Conservation (phyloP, 2,113 vertebrate genomes). For the Deroptyus accipitrinus region DNA sequence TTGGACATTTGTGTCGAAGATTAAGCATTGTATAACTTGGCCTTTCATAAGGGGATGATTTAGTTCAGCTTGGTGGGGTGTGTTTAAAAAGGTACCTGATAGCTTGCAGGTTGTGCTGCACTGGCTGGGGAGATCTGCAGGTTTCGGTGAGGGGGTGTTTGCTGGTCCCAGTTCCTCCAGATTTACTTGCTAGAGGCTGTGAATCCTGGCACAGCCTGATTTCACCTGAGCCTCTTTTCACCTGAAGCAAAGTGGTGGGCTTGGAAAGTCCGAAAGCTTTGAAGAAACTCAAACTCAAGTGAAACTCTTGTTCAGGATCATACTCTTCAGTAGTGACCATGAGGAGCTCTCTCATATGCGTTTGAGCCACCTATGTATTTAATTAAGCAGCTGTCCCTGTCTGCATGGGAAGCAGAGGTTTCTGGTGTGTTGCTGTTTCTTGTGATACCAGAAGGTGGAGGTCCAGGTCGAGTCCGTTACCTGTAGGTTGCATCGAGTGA, state of each 20-base stretch:
- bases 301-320: neutral
- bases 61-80: neutral
- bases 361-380: neutral
- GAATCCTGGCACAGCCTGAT: neutral
- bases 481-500: neutral
- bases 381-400: rapidly evolving
- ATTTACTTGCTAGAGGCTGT: neutral
- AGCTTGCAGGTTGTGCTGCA: neutral
- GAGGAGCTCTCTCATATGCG: neutral
- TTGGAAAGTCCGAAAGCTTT: neutral
- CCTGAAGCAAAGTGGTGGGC: neutral
- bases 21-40: rapidly evolving
- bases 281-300: neutral
- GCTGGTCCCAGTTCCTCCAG: neutral
- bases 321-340: neutral
- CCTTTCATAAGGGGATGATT: neutral
- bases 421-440: neutral
- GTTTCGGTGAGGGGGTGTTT: rapidly evolving
- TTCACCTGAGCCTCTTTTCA: neutral
- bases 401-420: neutral
- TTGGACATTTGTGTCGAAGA: neutral
- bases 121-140: rapidly evolving
- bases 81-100: neutral
- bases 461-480: rapidly evolving
- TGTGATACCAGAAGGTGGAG: neutral